Evolutionary conservation across 1,140 invertebrate species (phyloP), one percentile per base, ranked within the genome.

Genomic region (Nomia melanderi): DNA sequence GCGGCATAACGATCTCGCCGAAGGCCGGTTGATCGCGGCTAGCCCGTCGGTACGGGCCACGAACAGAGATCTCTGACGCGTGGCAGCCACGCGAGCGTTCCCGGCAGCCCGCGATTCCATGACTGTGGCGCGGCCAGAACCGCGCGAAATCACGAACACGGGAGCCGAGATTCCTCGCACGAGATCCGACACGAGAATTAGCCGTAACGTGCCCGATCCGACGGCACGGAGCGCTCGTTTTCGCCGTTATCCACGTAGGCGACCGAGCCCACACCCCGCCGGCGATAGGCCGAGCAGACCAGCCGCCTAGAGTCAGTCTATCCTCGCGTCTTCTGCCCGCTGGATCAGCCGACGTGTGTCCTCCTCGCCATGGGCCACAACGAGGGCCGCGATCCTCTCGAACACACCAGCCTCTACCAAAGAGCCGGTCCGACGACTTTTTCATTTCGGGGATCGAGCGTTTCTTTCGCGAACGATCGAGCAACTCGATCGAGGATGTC

Each of bases 401-500:
- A 95, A 77, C 94, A 95, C 79, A 95, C 94, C 33, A 95, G 94
- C 88, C 94, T 95, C 87, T 95, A 95, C 89, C 93, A 94, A 77
- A 88, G 90, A 79, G 89, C 91, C 27, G 91, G 91, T 92, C 69
- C 47, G 57, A n/a, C 12, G 5, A 17, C 4, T 44, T 44, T 17
- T 14, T 11, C 11, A 39, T 39, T 39, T 44, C 14, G n/a, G n/a
- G n/a, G n/a, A 14, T 41, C 39, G 9, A n/a, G n/a, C n/a, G n/a
- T n/a, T n/a, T n/a, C n/a, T n/a, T n/a, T n/a, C n/a, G n/a, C n/a
- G n/a, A n/a, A n/a, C n/a, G n/a, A n/a, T n/a, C n/a, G n/a, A n/a
- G n/a, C n/a, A n/a, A n/a, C n/a, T n/a, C n/a, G n/a, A n/a, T n/a
- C n/a, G n/a, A n/a, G n/a, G n/a, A n/a, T n/a, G n/a, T n/a, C n/a